Evolutionary conservation across 2,888 invertebrate species (phyloP).

Genomic region (Macrophya alboannulata): DNA sequence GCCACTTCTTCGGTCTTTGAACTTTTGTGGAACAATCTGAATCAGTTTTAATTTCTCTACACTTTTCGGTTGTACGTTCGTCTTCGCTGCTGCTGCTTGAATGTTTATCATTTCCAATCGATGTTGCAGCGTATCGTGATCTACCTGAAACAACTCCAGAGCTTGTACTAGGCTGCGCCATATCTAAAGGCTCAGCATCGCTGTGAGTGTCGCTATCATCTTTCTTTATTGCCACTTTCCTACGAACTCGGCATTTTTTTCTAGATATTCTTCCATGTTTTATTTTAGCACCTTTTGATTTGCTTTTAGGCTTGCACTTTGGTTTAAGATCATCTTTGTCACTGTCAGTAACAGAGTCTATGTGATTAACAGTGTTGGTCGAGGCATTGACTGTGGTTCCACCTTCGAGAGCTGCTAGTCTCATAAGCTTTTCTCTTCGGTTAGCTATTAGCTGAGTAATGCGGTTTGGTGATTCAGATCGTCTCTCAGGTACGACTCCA

Average conservation of each 20-base stretch:
- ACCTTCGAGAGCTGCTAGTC: constrained; percentile 81
- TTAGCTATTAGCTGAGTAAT: constrained; percentile 89
- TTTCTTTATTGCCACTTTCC: constrained; percentile 69
- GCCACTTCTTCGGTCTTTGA: constrained; percentile 65
- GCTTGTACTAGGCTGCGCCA: constrained; percentile 77
- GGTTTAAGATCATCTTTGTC: constrained; percentile 59
- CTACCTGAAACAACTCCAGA: constrained; percentile 73
- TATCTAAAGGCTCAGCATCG: constrained; percentile 69
- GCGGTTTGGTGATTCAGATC: constrained; percentile 84
- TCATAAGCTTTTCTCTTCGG: constrained; percentile 86
- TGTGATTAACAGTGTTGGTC: constrained; percentile 54
- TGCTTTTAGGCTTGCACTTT: constrained; percentile 71
- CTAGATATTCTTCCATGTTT: constrained; percentile 67
- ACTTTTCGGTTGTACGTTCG: constrained; percentile 29
- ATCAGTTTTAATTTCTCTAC: constrained; percentile 34
- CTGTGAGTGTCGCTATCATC: constrained; percentile 66
- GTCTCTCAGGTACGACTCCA: constrained; percentile 70
- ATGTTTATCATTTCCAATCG: constrained; percentile 65
- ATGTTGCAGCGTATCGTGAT: constrained; percentile 65
- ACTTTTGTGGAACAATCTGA: constrained; percentile 59
- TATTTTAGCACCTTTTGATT: constrained; percentile 70
- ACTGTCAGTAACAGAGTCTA: constrained; percentile 53
- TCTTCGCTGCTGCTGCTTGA: constrained; percentile 66
- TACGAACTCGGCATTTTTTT: constrained; percentile 66
- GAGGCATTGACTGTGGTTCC: constrained; percentile 61